phyloP scores from a whole-genome alignment of 2,888 invertebrate species.

The Drosophila meridionalis region DNA sequence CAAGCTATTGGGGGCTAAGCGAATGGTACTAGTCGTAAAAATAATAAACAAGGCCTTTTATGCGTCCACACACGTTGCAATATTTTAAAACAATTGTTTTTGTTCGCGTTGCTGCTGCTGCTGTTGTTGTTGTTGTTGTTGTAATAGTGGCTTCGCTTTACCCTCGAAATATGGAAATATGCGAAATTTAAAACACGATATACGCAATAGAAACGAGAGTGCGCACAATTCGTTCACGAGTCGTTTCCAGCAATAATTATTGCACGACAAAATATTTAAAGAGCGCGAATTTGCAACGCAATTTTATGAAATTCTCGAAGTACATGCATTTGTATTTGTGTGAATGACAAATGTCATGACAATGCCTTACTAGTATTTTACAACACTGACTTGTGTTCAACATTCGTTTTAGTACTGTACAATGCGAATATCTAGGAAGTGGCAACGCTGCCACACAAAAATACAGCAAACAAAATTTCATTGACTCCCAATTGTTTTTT shows the following conservation, averaged over 20 bases:
- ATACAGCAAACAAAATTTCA: not conserved
- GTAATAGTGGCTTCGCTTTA: constrained; percentile 8
- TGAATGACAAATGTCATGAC: constrained; percentile 41
- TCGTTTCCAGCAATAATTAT: not conserved
- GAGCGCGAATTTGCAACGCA: constrained; percentile 54
- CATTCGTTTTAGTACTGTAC: not conserved
- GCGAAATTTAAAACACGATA: not conserved
- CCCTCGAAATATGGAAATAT: not conserved
- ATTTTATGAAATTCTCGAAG: constrained; percentile 49
- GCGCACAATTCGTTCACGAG: not conserved
- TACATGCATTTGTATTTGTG: constrained; percentile 29
- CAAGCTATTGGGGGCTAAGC: not conserved
- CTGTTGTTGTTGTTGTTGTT: constrained; percentile 6
- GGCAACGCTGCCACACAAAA: constrained; percentile 23
- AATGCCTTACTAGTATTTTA: constrained; percentile 3
- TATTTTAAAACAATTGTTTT: constrained; percentile 4
- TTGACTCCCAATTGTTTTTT: constrained; percentile 10
- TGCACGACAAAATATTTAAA: not conserved
- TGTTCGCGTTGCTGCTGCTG: constrained; percentile 10
- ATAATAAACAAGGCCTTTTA: constrained; percentile 24
- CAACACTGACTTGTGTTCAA: constrained; percentile 27
- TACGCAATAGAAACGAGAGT: no score
- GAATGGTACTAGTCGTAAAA: constrained; percentile 2
- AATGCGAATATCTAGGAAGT: not conserved
- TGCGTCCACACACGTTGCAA: constrained; percentile 32